These are phyloP conservation scores for Lytechinus variegatus DNA, from an alignment of 35 echinoderm and acorn worm genomes.

Conservation along the genomic window DNA sequence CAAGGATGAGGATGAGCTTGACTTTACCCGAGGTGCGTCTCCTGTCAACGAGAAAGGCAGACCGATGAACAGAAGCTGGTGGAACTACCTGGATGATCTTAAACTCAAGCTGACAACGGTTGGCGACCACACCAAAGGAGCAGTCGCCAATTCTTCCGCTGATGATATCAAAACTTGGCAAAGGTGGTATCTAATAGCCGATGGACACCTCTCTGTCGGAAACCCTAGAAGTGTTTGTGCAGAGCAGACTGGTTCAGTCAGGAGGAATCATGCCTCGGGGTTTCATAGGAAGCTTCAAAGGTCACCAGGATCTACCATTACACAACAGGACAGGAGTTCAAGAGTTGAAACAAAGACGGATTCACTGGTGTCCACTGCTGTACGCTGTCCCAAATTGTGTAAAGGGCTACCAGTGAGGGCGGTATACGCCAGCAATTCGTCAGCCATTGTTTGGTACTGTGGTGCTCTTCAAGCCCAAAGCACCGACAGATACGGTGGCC, in stretches of 20 bases:
- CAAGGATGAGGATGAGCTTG: constrained; percentile 60
- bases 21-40: constrained; percentile 6
- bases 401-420: constrained; percentile 54
- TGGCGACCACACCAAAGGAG: not conserved
- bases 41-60: constrained; percentile 27
- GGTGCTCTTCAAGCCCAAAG: constrained; percentile 13
- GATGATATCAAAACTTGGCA: constrained; percentile 11
- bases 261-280: not conserved
- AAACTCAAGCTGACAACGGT: not conserved
- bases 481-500: constrained; percentile 56
- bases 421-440: constrained; percentile 44
- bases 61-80: constrained; percentile 50
- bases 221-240: not conserved
- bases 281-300: constrained; percentile 34
- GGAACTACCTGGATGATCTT: constrained; percentile 41
- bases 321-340: not conserved
- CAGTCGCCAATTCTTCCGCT: not conserved
- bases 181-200: not conserved
- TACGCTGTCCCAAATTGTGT: constrained; percentile 56
- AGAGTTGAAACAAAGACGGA: not conserved
- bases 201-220: not conserved
- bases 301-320: not conserved
- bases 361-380: constrained; percentile 22
- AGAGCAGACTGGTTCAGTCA: not conserved
- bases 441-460: constrained; percentile 61